A percentile compares a stretch with the other conserved stretches of the same genome.
These are phyloP conservation scores for Oscheius sp. DNA, from an alignment of 1,140 invertebrate genomes.

Conservation along the genomic window DNA sequence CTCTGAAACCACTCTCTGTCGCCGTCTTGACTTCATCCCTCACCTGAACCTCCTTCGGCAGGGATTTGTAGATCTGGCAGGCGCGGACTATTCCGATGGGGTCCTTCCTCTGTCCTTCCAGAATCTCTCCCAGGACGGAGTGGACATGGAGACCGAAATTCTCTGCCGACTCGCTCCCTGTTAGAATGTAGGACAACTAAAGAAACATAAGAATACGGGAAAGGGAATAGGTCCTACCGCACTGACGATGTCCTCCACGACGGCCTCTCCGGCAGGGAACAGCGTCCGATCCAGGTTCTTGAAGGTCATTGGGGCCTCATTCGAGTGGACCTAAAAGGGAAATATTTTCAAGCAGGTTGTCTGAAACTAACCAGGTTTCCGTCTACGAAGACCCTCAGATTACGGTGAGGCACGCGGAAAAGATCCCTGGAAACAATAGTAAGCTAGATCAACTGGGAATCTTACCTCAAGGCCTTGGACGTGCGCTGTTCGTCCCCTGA, in stretches of 20 bases:
- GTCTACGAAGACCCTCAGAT: slow-evolving; percentile 56
- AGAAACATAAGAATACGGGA: slow-evolving; percentile 16
- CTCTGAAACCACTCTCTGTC: slow-evolving; percentile 8
- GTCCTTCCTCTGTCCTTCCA: slow-evolving; percentile 21
- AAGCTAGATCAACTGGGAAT: too few species aligned
- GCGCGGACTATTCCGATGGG: slow-evolving; percentile 51
- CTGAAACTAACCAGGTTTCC: slow-evolving; percentile 42
- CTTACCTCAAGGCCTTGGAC: slow-evolving; percentile 40
- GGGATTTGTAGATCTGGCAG: slow-evolving; percentile 43
- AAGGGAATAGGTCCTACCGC: slow-evolving; percentile 29
- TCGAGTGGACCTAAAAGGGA: slow-evolving; percentile 26
- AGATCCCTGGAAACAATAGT: slow-evolving; percentile 46
- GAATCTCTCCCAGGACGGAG: slow-evolving; percentile 25
- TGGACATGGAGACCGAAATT: slow-evolving; percentile 14
- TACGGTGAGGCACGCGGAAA: slow-evolving; percentile 52
- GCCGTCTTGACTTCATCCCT: background rate
- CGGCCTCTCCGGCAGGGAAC: slow-evolving; percentile 34
- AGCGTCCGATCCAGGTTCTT: slow-evolving; percentile 43
- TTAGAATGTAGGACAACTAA: slow-evolving; percentile 47
- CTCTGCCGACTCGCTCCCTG: slow-evolving; percentile 33
- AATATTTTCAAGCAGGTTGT: background rate
- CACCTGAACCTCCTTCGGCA: slow-evolving; percentile 43
- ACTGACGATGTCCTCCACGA: slow-evolving; percentile 32
- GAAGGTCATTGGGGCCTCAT: background rate
- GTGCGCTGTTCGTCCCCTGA: slow-evolving; percentile 52